phyloP scores from a whole-genome alignment of 2,797 vertebrate species.

The Megaceryle alcyon region DNA sequence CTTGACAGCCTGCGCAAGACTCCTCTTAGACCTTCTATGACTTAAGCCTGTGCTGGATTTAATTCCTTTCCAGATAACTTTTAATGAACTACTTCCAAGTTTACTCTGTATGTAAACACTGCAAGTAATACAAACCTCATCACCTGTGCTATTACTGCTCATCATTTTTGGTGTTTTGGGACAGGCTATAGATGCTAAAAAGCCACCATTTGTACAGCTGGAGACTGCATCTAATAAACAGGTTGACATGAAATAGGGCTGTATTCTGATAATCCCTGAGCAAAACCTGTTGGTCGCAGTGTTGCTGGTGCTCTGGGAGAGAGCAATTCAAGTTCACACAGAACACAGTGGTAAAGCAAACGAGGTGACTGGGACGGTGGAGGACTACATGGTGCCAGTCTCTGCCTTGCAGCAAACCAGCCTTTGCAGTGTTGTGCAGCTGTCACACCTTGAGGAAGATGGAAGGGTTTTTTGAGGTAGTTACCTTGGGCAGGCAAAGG shows the following conservation, averaged over 20 bases:
- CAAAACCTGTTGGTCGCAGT: neutral
- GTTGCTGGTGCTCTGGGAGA: neutral
- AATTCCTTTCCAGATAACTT: neutral
- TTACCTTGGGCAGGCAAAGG: neutral
- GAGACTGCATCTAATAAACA: neutral
- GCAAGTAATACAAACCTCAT: neutral
- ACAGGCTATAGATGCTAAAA: neutral
- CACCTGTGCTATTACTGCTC: neutral
- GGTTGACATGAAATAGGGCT: neutral
- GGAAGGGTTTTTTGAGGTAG: neutral
- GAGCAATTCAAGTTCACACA: neutral
- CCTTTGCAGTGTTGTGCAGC: neutral
- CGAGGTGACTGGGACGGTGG: rapidly evolving
- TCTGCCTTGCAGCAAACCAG: neutral
- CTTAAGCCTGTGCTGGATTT: rapidly evolving
- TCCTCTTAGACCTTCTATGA: neutral
- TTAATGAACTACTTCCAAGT: neutral
- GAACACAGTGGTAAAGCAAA: neutral
- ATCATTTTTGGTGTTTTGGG: neutral
- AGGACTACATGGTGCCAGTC: rapidly evolving
- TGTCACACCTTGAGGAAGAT: too few species aligned
- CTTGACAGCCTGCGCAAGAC: neutral
- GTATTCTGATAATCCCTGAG: neutral
- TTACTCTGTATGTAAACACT: neutral
- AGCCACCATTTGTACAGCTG: neutral